phyloP scores from a whole-genome alignment of 2,797 vertebrate species.

The Onychomys torridus region DNA sequence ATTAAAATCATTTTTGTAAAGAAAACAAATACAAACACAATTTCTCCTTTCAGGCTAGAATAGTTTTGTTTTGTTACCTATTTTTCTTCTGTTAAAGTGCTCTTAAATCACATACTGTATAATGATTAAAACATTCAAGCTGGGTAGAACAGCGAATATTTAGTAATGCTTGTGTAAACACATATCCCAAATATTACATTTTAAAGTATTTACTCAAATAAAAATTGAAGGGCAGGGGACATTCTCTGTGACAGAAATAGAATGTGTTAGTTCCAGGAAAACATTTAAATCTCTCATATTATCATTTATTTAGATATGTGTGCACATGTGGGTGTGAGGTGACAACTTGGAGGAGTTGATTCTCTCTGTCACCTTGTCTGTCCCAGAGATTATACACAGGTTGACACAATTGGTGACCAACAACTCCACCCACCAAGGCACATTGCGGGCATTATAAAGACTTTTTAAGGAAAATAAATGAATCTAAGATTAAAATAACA shows the following conservation, averaged over 20 bases:
- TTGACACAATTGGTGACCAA: background rate
- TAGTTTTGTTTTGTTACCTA: background rate
- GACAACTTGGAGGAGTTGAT: background rate
- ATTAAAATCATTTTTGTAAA: background rate
- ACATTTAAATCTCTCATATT: background rate
- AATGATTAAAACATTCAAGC: slow-evolving; percentile 29
- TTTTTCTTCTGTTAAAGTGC: background rate
- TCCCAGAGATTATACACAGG: background rate
- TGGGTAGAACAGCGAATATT: slow-evolving; percentile 7
- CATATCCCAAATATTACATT: background rate
- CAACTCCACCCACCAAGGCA: background rate
- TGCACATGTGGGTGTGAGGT: background rate
- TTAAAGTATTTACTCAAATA: background rate
- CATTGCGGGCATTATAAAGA: background rate
- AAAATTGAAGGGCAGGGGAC: background rate
- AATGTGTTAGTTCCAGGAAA: background rate
- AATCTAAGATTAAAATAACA: slow-evolving; percentile 6
- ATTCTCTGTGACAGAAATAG: background rate
- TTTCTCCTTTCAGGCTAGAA: background rate
- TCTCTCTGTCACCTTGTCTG: background rate
- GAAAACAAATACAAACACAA: background rate
- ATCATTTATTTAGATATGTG: background rate
- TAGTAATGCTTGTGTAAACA: background rate
- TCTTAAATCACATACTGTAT: background rate
- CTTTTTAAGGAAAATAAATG: slow-evolving; percentile 6